phyloP scores from a whole-genome alignment of 1,140 invertebrate species.

The Tetragonula clypearis region DNA sequence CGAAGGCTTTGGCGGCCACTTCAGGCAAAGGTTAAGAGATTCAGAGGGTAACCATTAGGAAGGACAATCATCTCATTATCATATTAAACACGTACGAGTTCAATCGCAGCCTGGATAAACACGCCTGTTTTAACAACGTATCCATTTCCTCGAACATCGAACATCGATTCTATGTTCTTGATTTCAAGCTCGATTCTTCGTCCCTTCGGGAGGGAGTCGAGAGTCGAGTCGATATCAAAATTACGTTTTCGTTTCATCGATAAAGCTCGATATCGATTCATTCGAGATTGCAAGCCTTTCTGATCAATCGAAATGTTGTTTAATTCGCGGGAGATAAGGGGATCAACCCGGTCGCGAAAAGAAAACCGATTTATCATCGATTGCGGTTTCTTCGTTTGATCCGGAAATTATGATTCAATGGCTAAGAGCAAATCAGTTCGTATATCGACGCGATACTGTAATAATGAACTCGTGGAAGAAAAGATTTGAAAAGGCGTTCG shows the following conservation, averaged over 20 bases:
- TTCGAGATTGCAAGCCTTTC: not conserved
- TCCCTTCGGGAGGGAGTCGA: too few species aligned
- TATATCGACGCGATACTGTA: too few species aligned
- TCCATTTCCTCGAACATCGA: not conserved
- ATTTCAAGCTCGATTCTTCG: not conserved
- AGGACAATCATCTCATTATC: constrained; percentile 17
- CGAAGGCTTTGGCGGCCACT: not conserved
- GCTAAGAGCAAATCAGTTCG: too few species aligned
- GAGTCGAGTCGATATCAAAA: not conserved
- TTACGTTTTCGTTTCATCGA: not conserved
- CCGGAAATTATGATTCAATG: too few species aligned
- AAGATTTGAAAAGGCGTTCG: too few species aligned
- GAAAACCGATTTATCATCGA: too few species aligned
- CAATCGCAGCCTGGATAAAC: not conserved
- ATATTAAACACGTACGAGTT: constrained; percentile 9
- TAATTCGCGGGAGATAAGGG: not conserved
- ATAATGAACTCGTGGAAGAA: too few species aligned
- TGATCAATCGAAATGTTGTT: not conserved
- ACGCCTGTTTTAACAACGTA: not conserved
- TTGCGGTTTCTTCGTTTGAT: too few species aligned
- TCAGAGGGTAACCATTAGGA: not conserved
- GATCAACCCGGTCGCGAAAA: not conserved
- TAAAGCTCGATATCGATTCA: not conserved
- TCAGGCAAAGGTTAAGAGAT: not conserved
- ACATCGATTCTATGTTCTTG: too few species aligned